These are phyloP conservation scores for Polyergus mexicanus DNA, from an alignment of 1,140 invertebrate species.

Conservation along the genomic window DNA sequence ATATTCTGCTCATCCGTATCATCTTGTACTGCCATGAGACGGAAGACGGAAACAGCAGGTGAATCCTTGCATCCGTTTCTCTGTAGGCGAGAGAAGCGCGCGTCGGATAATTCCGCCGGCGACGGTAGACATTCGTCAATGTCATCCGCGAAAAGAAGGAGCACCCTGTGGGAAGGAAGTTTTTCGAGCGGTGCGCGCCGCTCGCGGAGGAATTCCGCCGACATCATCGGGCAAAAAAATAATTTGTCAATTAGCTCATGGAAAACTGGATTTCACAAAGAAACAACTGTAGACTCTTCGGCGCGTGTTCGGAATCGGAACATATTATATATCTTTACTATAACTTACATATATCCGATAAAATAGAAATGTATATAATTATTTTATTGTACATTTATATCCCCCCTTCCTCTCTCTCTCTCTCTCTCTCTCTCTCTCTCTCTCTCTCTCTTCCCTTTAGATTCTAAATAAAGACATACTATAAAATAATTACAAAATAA, in stretches of 20 bases:
- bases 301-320: not conserved
- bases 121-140: constrained; percentile 69
- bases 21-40: constrained; percentile 20
- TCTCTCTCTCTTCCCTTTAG: too few species aligned
- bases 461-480: too few species aligned
- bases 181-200: not conserved
- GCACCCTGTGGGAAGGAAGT: constrained; percentile 31
- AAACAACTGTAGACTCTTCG: not conserved
- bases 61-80: constrained; percentile 48
- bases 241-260: constrained; percentile 36
- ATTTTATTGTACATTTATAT: not conserved
- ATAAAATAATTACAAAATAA: too few species aligned
- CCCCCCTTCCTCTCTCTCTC: not conserved
- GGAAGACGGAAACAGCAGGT: constrained; percentile 65
- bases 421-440: not conserved
- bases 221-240: constrained; percentile 24
- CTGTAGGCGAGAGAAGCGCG: constrained; percentile 41
- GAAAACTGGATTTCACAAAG: constrained; percentile 43
- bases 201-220: constrained; percentile 11
- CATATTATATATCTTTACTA: not conserved
- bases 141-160: constrained; percentile 56
- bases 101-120: constrained; percentile 68
- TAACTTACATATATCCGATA: too few species aligned
- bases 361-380: not conserved
- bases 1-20: constrained; percentile 47